A percentile compares a stretch with the other conserved stretches of the same genome.
Evolutionary conservation across 2,797 vertebrate species (phyloP).

Genomic region (Telmatherina bonti): DNA sequence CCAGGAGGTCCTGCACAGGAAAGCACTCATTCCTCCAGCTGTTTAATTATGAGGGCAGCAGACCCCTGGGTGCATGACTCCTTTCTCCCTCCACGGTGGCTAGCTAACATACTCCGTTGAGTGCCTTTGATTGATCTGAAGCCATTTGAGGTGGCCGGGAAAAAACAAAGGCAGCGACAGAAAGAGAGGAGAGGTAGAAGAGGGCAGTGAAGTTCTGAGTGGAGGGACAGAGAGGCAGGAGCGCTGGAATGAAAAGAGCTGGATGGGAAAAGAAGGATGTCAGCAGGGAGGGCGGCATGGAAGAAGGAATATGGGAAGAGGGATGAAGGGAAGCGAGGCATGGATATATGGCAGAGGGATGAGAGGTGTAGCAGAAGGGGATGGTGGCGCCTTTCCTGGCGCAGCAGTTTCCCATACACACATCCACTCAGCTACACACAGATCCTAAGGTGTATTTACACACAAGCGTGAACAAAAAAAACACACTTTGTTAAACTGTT

Average conservation of each 20-base stretch:
- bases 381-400: constrained; percentile 49
- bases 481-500: constrained; percentile 57
- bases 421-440: constrained; percentile 19
- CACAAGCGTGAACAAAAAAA: constrained; percentile 33
- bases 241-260: constrained; percentile 8
- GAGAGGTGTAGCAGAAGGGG: constrained; percentile 17
- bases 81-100: constrained; percentile 60
- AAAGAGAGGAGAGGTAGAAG: constrained; percentile 10
- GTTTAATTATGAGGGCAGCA: constrained; percentile 74
- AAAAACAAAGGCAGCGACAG: constrained; percentile 66
- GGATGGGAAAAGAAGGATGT: constrained; percentile 18
- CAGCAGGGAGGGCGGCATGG: constrained; percentile 18
- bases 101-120: constrained; percentile 72
- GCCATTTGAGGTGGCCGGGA: constrained; percentile 62
- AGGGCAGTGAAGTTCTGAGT: constrained; percentile 15
- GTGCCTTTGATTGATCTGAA: constrained; percentile 74
- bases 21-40: constrained; percentile 69
- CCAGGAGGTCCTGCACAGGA: constrained; percentile 53
- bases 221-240: constrained; percentile 8
- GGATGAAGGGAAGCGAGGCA: constrained; percentile 45
- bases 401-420: constrained; percentile 49
- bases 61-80: constrained; percentile 61
- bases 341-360: constrained; percentile 53
- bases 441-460: constrained; percentile 32
- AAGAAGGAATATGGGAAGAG: constrained; percentile 40